phyloP scores from a whole-genome alignment of 2,888 invertebrate species.

The Dolomedes plantarius region DNA sequence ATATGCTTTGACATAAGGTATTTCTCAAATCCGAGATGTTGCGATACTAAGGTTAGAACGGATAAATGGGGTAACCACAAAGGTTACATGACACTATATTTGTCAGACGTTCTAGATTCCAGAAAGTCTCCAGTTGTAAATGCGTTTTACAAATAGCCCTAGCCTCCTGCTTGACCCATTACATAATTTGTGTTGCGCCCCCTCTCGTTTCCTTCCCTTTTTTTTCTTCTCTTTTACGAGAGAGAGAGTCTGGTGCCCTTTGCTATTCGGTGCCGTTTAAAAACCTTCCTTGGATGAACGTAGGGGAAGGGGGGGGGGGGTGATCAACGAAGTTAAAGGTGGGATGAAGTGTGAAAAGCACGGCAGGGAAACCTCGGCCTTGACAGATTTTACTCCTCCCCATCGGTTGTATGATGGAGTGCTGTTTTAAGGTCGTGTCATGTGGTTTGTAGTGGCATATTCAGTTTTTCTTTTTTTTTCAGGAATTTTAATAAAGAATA shows the following conservation, averaged over 20 bases:
- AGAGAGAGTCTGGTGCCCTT: not conserved
- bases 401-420: constrained; percentile 18
- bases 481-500: not conserved
- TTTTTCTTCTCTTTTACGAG: too few species aligned
- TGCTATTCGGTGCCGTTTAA: not conserved
- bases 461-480: not conserved
- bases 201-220: not conserved
- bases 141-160: too few species aligned
- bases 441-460: constrained; percentile 12
- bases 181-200: constrained; percentile 24
- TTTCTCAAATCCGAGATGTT: too few species aligned
- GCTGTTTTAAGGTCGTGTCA: constrained; percentile 25
- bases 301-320: not conserved
- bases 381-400: constrained; percentile 26
- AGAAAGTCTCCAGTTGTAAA: too few species aligned
- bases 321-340: not conserved
- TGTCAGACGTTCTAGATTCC: too few species aligned
- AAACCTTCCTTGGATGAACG: not conserved
- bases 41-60: too few species aligned
- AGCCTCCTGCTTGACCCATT: not conserved
- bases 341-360: constrained; percentile 29
- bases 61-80: too few species aligned
- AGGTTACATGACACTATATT: too few species aligned
- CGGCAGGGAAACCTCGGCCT: constrained; percentile 27
- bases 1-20: too few species aligned